Percentiles rank a stretch among this genome's conserved stretches.
Conservation (phyloP, 2,797 vertebrate species). For the Cryptoblepharus egeriae region DNA sequence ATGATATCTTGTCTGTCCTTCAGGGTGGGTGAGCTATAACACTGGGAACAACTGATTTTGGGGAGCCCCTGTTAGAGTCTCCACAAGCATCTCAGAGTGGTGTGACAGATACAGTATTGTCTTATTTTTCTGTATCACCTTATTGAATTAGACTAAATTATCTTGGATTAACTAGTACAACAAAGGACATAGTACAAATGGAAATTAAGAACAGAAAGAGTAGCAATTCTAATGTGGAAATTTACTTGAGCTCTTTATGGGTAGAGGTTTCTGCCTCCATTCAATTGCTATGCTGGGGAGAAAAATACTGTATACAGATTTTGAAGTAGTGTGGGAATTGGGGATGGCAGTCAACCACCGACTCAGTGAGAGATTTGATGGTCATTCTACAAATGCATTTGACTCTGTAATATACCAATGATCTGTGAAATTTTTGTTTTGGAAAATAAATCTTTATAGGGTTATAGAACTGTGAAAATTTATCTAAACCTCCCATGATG, state of each 20-base stretch:
- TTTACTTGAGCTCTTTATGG: not conserved
- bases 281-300: no score
- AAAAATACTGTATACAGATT: not conserved
- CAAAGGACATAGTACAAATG: not conserved
- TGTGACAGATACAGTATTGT: no score
- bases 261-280: not conserved
- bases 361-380: not conserved
- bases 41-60: no score
- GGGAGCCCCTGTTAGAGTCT: no score
- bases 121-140: not conserved
- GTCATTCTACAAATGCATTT: not conserved
- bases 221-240: not conserved
- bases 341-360: not conserved
- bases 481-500: slow-evolving; percentile 13
- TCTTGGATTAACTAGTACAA: not conserved
- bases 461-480: not conserved
- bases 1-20: no score
- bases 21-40: no score
- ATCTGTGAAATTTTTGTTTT: not conserved
- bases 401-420: not conserved
- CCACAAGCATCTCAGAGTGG: no score
- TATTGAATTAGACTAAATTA: not conserved
- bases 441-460: slow-evolving; percentile 4
- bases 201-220: not conserved
- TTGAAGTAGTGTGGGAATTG: not conserved